Percentiles rank a stretch among this genome's conserved stretches.
Conservation (phyloP, 2,113 vertebrate species). For the Phyllostomus hastatus region DNA sequence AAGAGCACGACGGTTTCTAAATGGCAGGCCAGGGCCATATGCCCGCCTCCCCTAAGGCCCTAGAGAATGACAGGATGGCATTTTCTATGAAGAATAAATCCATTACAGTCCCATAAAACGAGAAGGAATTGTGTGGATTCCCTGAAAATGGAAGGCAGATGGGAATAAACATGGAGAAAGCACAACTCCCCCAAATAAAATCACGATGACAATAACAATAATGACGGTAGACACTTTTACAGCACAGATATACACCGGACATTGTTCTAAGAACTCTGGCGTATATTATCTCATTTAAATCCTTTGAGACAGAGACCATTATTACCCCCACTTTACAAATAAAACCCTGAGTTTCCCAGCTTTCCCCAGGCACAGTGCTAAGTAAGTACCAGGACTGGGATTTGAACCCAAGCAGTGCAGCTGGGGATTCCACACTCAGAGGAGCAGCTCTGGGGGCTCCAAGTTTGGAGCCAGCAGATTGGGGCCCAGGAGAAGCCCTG, state of each 20-base stretch:
- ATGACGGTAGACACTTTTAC: neutral
- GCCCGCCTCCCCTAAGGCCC: neutral
- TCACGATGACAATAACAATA: neutral
- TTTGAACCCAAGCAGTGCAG: neutral
- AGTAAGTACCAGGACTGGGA: neutral
- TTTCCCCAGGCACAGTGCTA: neutral
- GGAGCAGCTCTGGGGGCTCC: neutral
- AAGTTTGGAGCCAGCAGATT: neutral
- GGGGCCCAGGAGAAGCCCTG: neutral
- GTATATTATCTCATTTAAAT: neutral
- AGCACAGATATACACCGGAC: neutral
- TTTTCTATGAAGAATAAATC: conserved; percentile 18
- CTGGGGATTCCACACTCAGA: neutral
- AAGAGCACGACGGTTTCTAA: neutral
- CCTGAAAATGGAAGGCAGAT: neutral
- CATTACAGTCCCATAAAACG: neutral
- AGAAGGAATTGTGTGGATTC: neutral
- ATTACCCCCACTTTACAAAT: neutral
- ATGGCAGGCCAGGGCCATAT: neutral
- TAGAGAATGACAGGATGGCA: neutral
- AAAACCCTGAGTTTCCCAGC: neutral
- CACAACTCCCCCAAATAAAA: neutral
- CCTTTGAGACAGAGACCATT: neutral
- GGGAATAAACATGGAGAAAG: neutral
- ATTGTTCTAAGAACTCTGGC: neutral